Evolutionary conservation across 2,888 invertebrate species (phyloP), one percentile per base, ranked within the genome.

Genomic region (Priocnemis perturbator): DNA sequence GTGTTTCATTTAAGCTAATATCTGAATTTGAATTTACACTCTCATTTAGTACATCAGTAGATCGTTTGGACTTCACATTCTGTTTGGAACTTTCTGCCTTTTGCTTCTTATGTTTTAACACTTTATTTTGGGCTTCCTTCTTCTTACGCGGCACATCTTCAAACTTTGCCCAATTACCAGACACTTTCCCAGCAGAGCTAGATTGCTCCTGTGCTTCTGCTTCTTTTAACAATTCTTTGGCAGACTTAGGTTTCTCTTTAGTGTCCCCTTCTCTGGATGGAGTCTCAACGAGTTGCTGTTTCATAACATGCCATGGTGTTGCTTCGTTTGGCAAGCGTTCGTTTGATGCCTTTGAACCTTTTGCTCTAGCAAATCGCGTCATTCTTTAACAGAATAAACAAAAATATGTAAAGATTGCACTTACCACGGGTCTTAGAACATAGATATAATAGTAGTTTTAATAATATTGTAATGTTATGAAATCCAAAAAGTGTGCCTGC

Each of bases 351-450:
- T 95, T 95, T 0, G 94, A 94, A 45, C 95, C 94, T 85, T 92
- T 93, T 0, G 94, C 93, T 87, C 95, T 90, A 26, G 95, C 93
- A 90, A 93, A 95, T 77, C 95, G 90, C 4, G 94, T 95, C 95
- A 95, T 95, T 0, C 23, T 75, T 56, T 23, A 20, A 55, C 67
- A 17, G 52, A 52, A 61, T 53, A 37, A 3, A 37, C 7, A 37
- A 37, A 37, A 37, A 37, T 11, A 37, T 37, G 37, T 37, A 3
- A 37, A 3, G 7, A 3, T 37, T 37, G 7, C 11, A 9, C 14
- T 37, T 37, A 9, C 7, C 7, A 1, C 1, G 37, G 7, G 7
- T 37, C 7, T 11, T 37, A 11, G 7, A 37, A 37, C 7, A 11
- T 11, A 5, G 7, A 37, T 37, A 11, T 37, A 37, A 37, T 7